phyloP scores from a whole-genome alignment of 2,888 invertebrate species.

The Metalampra italica region DNA sequence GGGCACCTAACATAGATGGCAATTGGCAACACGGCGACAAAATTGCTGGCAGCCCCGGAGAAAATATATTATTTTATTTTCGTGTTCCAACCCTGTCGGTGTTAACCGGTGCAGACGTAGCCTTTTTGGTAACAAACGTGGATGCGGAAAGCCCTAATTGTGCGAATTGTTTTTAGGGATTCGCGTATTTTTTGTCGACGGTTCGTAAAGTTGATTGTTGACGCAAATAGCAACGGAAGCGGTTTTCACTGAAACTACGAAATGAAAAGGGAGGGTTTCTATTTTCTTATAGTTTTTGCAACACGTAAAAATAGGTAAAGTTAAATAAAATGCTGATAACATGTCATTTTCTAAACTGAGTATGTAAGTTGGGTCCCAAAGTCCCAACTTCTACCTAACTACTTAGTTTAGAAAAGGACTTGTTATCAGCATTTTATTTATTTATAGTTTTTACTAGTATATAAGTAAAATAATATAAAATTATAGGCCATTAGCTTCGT shows the following conservation, averaged over 20 bases:
- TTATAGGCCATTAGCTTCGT: no score
- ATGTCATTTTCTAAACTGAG: no score
- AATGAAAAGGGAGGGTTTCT: background rate
- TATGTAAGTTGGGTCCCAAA: no score
- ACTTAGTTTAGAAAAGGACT: no score
- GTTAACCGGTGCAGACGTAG: constrained; percentile 52
- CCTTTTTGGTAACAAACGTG: constrained; percentile 44
- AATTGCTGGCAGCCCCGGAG: constrained; percentile 47
- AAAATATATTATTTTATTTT: constrained; percentile 48
- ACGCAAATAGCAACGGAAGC: constrained; percentile 1
- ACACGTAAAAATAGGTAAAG: no score
- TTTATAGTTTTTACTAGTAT: no score
- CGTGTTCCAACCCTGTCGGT: constrained; percentile 42
- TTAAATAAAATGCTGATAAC: no score
- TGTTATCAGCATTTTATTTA: no score
- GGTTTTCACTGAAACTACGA: background rate
- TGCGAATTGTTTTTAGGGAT: constrained; percentile 30
- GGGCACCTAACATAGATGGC: constrained; percentile 35
- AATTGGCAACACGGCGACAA: constrained; percentile 55
- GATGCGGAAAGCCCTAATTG: constrained; percentile 44
- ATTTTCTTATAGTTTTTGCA: no score
- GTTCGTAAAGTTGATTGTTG: constrained; percentile 22
- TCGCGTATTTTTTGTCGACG: constrained; percentile 17
- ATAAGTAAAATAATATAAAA: no score
- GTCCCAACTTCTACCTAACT: no score